A percentile compares a stretch with the other conserved stretches of the same genome.
phyloP scores from a whole-genome alignment of 37 sponge, comb jelly and placozoan species.

The Axinella damicornis region DNA sequence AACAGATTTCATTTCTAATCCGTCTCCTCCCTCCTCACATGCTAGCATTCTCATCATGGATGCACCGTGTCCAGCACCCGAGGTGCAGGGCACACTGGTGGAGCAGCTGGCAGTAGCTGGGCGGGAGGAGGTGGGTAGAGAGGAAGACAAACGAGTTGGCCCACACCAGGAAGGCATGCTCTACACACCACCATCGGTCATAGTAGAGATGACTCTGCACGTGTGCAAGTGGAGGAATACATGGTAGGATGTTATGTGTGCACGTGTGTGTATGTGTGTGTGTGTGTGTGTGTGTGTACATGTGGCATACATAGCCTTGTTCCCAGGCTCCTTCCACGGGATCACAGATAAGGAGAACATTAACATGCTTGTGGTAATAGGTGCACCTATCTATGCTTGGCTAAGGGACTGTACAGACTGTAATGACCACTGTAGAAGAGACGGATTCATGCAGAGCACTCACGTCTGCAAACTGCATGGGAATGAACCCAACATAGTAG shows the following conservation, averaged over 20 bases:
- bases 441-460: conserved; percentile 11
- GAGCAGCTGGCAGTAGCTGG: conserved; percentile 71
- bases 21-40: no score
- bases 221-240: no score
- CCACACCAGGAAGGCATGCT: conserved; percentile 80
- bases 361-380: no score
- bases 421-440: no score
- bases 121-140: conserved; percentile 68
- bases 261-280: no score
- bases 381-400: no score
- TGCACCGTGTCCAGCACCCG: conserved; percentile 74
- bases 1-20: no score
- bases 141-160: conserved; percentile 79
- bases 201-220: conserved; percentile 69
- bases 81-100: conserved; percentile 73
- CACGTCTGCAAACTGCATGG: conserved; percentile 83
- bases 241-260: no score
- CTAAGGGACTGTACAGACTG: no score
- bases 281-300: no score
- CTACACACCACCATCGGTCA: conserved; percentile 86
- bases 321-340: no score
- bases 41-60: conserved; percentile 9
- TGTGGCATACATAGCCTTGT: background rate
- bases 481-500: conserved; percentile 84
- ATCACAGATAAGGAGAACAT: no score